Evolutionary conservation across 2,113 vertebrate genomes (phyloP).

Genomic region (Podocnemis expansa): DNA sequence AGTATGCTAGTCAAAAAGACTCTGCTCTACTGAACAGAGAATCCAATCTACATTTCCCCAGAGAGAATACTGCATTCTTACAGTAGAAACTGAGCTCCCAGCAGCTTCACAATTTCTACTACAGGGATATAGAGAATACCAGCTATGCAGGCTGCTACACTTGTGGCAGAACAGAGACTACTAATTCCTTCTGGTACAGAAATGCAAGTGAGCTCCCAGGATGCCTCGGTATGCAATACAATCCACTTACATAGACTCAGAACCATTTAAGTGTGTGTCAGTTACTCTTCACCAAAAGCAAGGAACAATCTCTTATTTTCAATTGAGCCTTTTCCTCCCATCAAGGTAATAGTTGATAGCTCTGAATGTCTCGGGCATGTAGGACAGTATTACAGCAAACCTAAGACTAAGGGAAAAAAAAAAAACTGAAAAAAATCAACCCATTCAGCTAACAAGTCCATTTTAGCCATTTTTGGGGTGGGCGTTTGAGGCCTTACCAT

Average conservation of each 20-base stretch:
- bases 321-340: background rate
- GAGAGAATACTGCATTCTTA: background rate
- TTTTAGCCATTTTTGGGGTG: background rate
- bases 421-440: background rate
- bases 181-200: background rate
- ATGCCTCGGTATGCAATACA: background rate
- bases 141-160: background rate
- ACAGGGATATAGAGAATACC: background rate
- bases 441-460: background rate
- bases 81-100: background rate
- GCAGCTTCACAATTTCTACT: background rate
- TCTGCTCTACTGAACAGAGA: background rate
- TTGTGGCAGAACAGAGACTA: background rate
- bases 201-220: background rate
- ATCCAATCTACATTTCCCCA: background rate
- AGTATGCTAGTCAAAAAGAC: background rate
- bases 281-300: background rate
- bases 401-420: background rate
- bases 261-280: accelerated
- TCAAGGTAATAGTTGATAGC: background rate
- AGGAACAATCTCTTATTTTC: background rate
- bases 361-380: background rate
- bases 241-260: background rate
- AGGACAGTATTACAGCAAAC: background rate
- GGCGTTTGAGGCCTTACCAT: background rate